Conservation (phyloP, 2,797 vertebrate genomes). For the Pogonophryne albipinna region DNA sequence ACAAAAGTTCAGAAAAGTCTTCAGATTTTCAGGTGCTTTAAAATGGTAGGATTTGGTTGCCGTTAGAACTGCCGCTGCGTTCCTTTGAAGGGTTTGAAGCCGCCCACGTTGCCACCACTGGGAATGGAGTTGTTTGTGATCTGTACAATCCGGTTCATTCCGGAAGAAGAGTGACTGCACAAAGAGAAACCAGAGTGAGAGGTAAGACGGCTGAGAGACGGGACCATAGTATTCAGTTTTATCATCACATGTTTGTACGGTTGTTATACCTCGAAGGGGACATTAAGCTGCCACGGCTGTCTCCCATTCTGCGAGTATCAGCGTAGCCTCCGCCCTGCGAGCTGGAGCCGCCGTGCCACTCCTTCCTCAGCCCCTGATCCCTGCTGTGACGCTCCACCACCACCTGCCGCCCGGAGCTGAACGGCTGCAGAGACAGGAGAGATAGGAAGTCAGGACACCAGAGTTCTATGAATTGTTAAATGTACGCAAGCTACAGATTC, state of each 20-base stretch:
- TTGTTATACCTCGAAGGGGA: slow-evolving; percentile 89
- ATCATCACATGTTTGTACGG: background rate
- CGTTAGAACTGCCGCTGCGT: slow-evolving; percentile 91
- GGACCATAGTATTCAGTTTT: background rate
- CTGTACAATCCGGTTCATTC: slow-evolving; percentile 97
- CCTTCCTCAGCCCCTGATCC: slow-evolving; percentile 93
- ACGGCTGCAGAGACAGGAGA: slow-evolving; percentile 82
- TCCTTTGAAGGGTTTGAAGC: slow-evolving; percentile 97
- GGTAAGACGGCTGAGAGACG: slow-evolving; percentile 4
- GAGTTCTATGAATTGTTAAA: background rate
- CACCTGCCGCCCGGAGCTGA: slow-evolving; percentile 91
- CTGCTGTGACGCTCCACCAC: slow-evolving; percentile 92
- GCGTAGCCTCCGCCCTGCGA: slow-evolving; percentile 91
- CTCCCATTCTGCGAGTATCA: slow-evolving; percentile 89
- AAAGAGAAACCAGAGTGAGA: slow-evolving; percentile 17
- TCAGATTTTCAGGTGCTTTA: slow-evolving; percentile 49
- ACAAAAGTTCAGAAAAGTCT: slow-evolving; percentile 71
- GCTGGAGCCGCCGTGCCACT: slow-evolving; percentile 91
- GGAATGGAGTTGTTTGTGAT: slow-evolving; percentile 94
- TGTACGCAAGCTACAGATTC: background rate
- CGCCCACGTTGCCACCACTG: slow-evolving; percentile 90
- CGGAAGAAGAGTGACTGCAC: slow-evolving; percentile 92
- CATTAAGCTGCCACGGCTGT: slow-evolving; percentile 90
- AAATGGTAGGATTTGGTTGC: slow-evolving; percentile 26
- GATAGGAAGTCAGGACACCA: background rate